Conservation (phyloP, 1,140 invertebrate genomes). For the Brachionus plicatilis region DNA sequence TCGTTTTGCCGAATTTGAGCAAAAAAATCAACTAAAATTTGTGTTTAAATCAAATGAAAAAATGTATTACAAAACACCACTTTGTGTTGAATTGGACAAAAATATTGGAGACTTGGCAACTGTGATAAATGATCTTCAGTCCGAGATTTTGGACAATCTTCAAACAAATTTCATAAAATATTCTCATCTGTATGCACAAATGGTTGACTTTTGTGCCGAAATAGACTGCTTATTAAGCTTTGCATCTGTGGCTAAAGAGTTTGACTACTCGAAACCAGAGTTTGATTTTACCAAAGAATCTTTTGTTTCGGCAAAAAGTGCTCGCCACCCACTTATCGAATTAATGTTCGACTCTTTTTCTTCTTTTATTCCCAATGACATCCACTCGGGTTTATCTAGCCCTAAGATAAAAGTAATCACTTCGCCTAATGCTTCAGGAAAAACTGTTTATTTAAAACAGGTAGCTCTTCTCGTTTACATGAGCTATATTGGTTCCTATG, state of each 20-base stretch:
- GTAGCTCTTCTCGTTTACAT: constrained; percentile 74
- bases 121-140: constrained; percentile 36
- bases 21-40: constrained; percentile 25
- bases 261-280: constrained; percentile 66
- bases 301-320: constrained; percentile 64
- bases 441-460: constrained; percentile 50
- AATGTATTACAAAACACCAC: constrained; percentile 67
- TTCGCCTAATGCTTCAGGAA: constrained; percentile 58
- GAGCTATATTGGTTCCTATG: constrained; percentile 86
- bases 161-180: constrained; percentile 40
- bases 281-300: constrained; percentile 61
- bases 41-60: constrained; percentile 56
- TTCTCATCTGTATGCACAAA: constrained; percentile 52
- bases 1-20: neutral
- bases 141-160: neutral
- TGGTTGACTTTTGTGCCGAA: constrained; percentile 34
- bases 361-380: constrained; percentile 70
- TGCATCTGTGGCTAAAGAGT: constrained; percentile 65
- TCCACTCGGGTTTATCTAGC: constrained; percentile 57
- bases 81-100: constrained; percentile 59
- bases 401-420: constrained; percentile 61
- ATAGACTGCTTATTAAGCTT: constrained; percentile 65
- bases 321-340: constrained; percentile 71
- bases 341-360: constrained; percentile 56
- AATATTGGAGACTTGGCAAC: constrained; percentile 38